A percentile compares a stretch with the other conserved stretches of the same genome.
These are phyloP conservation scores for Aleiodes testaceus DNA, from an alignment of 2,888 invertebrate genomes.

Conservation along the genomic window DNA sequence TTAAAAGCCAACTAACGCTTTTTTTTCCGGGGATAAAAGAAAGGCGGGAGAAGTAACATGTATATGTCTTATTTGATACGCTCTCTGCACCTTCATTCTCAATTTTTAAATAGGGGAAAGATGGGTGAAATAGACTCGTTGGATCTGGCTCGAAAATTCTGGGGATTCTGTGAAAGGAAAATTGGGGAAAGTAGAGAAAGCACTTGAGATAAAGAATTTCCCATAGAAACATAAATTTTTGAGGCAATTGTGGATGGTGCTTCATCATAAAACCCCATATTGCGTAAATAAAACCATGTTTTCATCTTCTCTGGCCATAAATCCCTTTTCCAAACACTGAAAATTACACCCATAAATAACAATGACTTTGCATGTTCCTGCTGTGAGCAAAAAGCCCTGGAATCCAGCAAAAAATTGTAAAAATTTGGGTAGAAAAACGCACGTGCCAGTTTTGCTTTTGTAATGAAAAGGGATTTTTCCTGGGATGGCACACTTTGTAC, in stretches of 20 bases:
- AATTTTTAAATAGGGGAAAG: too few species aligned
- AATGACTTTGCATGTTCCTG: neutral
- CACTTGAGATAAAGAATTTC: neutral
- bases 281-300: neutral
- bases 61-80: too few species aligned
- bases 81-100: too few species aligned
- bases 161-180: too few species aligned
- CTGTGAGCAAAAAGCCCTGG: neutral
- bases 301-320: neutral
- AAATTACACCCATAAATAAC: constrained; percentile 9
- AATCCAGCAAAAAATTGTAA: neutral
- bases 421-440: neutral
- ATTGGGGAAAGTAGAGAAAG: too few species aligned
- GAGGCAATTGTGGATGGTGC: too few species aligned
- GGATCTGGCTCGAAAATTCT: too few species aligned
- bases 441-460: neutral
- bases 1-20: too few species aligned
- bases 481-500: constrained; percentile 9
- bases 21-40: too few species aligned
- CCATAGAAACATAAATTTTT: neutral
- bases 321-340: neutral
- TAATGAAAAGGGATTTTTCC: neutral
- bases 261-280: too few species aligned
- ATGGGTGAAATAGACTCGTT: too few species aligned
- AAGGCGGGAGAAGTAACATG: too few species aligned